Conservation (phyloP, 1,140 invertebrate species). For the Antheraea mylitta region DNA sequence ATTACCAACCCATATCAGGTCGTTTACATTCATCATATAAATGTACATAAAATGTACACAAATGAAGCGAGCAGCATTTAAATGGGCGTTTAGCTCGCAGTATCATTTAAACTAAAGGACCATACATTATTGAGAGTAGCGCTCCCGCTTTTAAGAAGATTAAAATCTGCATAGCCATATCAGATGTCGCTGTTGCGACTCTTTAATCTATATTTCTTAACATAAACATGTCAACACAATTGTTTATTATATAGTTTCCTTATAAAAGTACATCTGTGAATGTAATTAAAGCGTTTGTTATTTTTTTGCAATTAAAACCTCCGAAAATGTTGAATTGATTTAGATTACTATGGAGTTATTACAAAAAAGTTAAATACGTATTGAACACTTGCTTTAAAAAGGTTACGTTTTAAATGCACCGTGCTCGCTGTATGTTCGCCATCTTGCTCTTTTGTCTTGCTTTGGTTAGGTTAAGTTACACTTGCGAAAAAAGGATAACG, state of each 20-base stretch:
- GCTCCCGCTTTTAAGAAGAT: constrained; percentile 52
- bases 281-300: too few species aligned
- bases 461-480: too few species aligned
- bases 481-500: too few species aligned
- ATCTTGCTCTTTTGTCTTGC: too few species aligned
- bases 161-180: constrained; percentile 56
- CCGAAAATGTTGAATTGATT: too few species aligned
- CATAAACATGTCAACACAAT: background rate
- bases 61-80: constrained; percentile 19
- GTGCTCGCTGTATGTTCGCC: too few species aligned
- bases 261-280: background rate
- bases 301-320: too few species aligned
- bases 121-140: constrained; percentile 21
- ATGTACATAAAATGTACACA: constrained; percentile 14
- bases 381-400: too few species aligned
- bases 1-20: background rate
- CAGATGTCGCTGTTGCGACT: constrained; percentile 32
- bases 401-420: too few species aligned
- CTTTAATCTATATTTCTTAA: background rate
- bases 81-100: constrained; percentile 15
- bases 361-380: too few species aligned
- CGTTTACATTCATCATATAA: constrained; percentile 8
- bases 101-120: constrained; percentile 30
- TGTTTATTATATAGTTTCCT: background rate
- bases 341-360: too few species aligned